Base-by-base conservation (phyloP, 2,797 vertebrate species). In the Peromyscus melanophrys region DNA sequence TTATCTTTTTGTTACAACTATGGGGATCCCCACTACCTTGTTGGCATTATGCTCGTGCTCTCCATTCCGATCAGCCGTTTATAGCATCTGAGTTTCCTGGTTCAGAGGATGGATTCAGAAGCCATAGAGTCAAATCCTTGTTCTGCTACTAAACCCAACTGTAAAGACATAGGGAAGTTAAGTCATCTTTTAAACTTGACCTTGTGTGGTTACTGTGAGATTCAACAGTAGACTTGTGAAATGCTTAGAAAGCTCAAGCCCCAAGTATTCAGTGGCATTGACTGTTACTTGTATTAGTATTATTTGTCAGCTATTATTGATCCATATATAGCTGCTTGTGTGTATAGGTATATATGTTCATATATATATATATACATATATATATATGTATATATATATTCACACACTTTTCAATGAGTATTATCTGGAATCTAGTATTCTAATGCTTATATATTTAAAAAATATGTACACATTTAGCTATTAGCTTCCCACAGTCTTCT, bases 161-260 rank as follows among this genome's bases (percentile, higher is more conserved):
- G 1, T 43, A 61, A 95, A 59, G 93, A 75, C 10, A 23, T 90
- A 83, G 65, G 25, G 14, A 59, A 82, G 6, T 82, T 69, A 55
- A 17, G 55, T 86, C 43, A 73, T 27, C 49, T 76, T 31, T 88
- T 89, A 46, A 65, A 34, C 37, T 27, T 59, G 75, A 43, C 37
- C 37, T 73, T 13, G 29, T 11, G 27, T 23, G 21, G 27, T 65
- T 65, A 87, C 27, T 57, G 31, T 95, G 46, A 77, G 7, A 57
- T 96, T 86, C 37, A 92, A 81, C 63, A 71, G 49, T 78, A 85
- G 57, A 67, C 52, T 89, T 61, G 17, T 55, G 29, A 81, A 63
- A 43, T 90, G n/a, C 10, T 89, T 86, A 65, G 43, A n/a, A 34
- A 85, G 52, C 82, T 14, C n/a, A 17, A 78, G 2, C 0, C 49